These are phyloP conservation scores for Anas capensis DNA, from an alignment of 2,797 vertebrate species.

Conservation along the genomic window DNA sequence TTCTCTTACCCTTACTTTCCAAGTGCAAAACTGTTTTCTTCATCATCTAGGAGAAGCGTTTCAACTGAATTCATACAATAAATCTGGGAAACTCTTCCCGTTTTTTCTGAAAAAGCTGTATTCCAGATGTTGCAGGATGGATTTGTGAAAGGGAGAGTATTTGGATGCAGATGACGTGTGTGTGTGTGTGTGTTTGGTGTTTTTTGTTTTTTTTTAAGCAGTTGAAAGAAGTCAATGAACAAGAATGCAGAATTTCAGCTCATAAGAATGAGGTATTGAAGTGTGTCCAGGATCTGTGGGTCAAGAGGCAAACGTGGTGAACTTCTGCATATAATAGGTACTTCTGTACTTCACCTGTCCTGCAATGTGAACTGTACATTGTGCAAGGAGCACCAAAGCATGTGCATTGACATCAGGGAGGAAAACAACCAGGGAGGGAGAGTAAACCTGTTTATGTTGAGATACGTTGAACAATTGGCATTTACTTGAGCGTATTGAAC, in stretches of 20 bases:
- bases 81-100: neutral
- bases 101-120: conserved; percentile 5
- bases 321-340: neutral
- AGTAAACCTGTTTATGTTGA: neutral
- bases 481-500: neutral
- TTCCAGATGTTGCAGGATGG: conserved; percentile 9
- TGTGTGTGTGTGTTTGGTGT: neutral
- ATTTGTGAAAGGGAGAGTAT: neutral
- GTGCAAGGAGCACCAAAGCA: neutral
- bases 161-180: neutral
- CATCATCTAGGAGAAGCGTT: neutral
- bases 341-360: neutral
- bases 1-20: conserved; percentile 4
- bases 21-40: conserved; percentile 4
- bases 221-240: neutral
- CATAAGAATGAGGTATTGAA: neutral
- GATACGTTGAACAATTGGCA: neutral
- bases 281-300: neutral
- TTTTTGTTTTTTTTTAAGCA: neutral
- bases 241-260: conserved; percentile 40
- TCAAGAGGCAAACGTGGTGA: neutral
- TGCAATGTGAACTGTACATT: neutral
- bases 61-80: neutral
- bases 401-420: neutral
- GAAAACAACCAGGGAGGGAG: neutral